Conservation (phyloP, 2,113 vertebrate genomes). For the Thunnus maccoyii region DNA sequence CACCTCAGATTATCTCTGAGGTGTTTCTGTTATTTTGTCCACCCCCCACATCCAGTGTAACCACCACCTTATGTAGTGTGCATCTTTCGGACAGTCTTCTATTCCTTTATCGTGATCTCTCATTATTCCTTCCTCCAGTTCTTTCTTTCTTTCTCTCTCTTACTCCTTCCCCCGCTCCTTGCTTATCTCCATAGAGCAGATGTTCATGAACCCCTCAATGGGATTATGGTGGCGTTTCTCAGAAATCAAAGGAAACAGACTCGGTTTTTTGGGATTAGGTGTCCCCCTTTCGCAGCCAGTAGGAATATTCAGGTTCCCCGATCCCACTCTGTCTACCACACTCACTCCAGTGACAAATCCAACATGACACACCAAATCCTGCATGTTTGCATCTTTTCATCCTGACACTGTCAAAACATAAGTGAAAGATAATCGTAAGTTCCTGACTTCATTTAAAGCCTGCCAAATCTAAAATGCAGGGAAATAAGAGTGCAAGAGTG, state of each 20-base stretch:
- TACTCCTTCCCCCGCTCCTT: slow-evolving; percentile 1
- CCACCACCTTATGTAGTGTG: background rate
- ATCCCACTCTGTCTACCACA: slow-evolving; percentile 22
- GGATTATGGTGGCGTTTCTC: slow-evolving; percentile 72
- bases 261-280: slow-evolving; percentile 69
- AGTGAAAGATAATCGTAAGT: background rate
- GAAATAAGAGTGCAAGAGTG: slow-evolving; percentile 12
- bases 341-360: slow-evolving; percentile 40
- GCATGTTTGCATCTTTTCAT: slow-evolving; percentile 11
- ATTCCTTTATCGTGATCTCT: slow-evolving; percentile 15
- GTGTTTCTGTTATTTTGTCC: slow-evolving; percentile 4
- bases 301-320: slow-evolving; percentile 55
- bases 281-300: slow-evolving; percentile 60
- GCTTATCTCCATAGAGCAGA: slow-evolving; percentile 75
- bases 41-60: background rate
- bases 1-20: slow-evolving; percentile 2
- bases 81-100: background rate
- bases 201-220: slow-evolving; percentile 62
- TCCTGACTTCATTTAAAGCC: slow-evolving; percentile 6
- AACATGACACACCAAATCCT: slow-evolving; percentile 27
- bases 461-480: background rate
- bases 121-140: slow-evolving; percentile 13
- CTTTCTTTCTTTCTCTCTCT: slow-evolving; percentile 2
- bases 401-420: background rate
- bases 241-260: slow-evolving; percentile 70